These are phyloP conservation scores for Pocillopora meandrina DNA, from an alignment of 92 coral and sea anemone species.

Conservation along the genomic window DNA sequence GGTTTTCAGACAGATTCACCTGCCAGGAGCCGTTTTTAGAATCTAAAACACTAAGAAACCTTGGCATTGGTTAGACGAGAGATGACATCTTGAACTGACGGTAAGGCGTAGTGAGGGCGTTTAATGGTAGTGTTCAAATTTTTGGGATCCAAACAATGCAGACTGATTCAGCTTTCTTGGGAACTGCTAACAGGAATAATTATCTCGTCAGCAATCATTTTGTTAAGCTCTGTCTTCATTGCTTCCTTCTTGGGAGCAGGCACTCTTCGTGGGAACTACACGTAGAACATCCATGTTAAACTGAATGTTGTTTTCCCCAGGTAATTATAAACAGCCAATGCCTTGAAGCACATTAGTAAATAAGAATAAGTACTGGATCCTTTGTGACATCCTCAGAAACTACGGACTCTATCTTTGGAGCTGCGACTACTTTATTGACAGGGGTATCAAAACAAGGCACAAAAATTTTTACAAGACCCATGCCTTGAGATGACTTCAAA, in stretches of 20 bases:
- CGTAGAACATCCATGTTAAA: background rate
- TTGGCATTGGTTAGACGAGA: background rate
- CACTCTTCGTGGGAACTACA: background rate
- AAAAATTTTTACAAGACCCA: conserved; percentile 41
- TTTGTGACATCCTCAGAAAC: conserved; percentile 6
- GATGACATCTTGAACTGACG: background rate
- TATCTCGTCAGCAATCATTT: background rate
- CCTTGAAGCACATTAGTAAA: conserved; percentile 20
- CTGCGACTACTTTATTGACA: conserved; percentile 31
- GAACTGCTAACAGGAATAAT: background rate
- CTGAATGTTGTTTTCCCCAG: conserved; percentile 12
- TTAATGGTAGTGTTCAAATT: background rate
- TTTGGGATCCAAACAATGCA: background rate
- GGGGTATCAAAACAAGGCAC: conserved; percentile 32
- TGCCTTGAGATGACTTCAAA: conserved; percentile 15
- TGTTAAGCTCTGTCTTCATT: background rate
- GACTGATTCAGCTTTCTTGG: too few species aligned
- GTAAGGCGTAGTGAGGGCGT: background rate
- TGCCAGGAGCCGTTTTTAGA: background rate
- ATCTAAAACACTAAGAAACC: background rate
- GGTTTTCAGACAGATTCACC: background rate
- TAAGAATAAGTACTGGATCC: background rate
- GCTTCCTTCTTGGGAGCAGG: background rate
- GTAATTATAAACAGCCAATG: conserved; percentile 5
- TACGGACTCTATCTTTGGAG: background rate